Percentiles rank a stretch among this genome's conserved stretches.
Conservation (phyloP, 53 echinoderm and acorn worm genomes). For the Crossaster papposus region DNA sequence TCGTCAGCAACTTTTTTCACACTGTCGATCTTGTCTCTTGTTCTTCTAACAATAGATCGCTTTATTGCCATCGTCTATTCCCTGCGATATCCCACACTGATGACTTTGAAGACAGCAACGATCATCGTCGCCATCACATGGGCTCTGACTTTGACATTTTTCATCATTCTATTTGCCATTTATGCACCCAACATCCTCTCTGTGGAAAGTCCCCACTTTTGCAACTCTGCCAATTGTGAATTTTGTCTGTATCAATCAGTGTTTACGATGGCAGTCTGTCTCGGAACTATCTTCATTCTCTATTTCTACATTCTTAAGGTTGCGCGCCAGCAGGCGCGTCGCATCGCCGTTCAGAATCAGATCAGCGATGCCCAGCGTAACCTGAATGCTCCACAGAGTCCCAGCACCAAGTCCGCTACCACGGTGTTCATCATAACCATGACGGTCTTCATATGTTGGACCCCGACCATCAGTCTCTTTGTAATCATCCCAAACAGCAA, state of each 20-base stretch:
- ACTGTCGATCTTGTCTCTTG: not conserved
- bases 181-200: not conserved
- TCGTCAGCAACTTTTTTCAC: conserved; percentile 7
- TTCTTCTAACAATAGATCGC: conserved; percentile 16
- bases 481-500: not conserved
- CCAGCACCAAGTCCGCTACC: conserved; percentile 1
- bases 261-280: not conserved
- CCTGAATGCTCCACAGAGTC: not conserved
- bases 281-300: not conserved
- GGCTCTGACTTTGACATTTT: not conserved
- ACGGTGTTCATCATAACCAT: conserved; percentile 30
- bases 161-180: not conserved
- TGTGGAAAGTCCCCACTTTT: not conserved
- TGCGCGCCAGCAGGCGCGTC: not conserved
- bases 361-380: not conserved
- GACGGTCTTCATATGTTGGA: conserved; percentile 1
- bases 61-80: conserved; percentile 12
- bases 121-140: not conserved
- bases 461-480: not conserved
- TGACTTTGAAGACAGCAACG: not conserved
- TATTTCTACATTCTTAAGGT: not conserved
- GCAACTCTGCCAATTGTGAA: not conserved
- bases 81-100: not conserved
- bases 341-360: not conserved
- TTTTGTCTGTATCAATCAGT: not conserved